Conservation (phyloP, 2,888 invertebrate genomes). For the Erebia ligea region DNA sequence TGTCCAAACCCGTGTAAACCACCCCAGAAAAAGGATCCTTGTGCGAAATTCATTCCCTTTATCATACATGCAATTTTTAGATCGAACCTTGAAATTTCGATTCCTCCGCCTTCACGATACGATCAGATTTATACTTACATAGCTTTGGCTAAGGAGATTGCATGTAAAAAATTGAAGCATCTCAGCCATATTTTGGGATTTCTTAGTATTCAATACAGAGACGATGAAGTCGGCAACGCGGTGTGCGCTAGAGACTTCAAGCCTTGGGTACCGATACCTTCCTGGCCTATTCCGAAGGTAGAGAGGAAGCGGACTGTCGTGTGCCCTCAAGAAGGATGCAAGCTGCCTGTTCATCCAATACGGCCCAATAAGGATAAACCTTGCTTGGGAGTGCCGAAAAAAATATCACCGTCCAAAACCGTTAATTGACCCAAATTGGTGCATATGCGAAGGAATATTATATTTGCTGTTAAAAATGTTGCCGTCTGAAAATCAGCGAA, state of each 20-base stretch:
- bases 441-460: neutral
- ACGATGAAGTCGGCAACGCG: slow-evolving; percentile 24
- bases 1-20: slow-evolving; percentile 42
- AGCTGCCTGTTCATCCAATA: slow-evolving; percentile 47
- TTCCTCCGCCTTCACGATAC: slow-evolving; percentile 15
- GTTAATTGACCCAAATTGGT: neutral
- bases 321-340: slow-evolving; percentile 63
- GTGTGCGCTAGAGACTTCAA: slow-evolving; percentile 54
- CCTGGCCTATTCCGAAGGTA: slow-evolving; percentile 57
- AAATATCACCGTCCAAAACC: slow-evolving; percentile 40
- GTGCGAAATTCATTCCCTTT: slow-evolving; percentile 33
- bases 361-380: slow-evolving; percentile 48
- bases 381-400: slow-evolving; percentile 54
- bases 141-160: neutral
- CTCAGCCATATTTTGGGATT: slow-evolving; percentile 19
- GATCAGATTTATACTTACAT: slow-evolving; percentile 8
- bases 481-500: neutral
- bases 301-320: slow-evolving; percentile 45
- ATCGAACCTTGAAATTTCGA: slow-evolving; percentile 27
- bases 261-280: slow-evolving; percentile 70
- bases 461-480: neutral
- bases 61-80: slow-evolving; percentile 20
- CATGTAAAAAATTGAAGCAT: slow-evolving; percentile 8
- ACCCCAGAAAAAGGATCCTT: slow-evolving; percentile 39
- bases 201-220: neutral